Evolutionary conservation across 2,113 vertebrate species (phyloP).

Genomic region (Gila orcuttii): DNA sequence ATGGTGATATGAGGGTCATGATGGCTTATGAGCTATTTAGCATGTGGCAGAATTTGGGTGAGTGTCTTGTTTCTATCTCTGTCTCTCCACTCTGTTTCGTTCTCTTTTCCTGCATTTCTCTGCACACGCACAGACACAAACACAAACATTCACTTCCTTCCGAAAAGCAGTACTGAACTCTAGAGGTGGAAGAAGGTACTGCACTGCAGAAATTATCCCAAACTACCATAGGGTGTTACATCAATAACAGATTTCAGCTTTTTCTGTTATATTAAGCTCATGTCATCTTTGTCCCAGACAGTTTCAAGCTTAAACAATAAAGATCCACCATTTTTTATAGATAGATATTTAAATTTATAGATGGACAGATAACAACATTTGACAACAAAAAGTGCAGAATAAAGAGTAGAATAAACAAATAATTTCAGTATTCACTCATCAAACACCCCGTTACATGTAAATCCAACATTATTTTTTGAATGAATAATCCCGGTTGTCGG

Average conservation of each 20-base stretch:
- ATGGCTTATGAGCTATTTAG: conserved; percentile 90
- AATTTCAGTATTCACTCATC: too few relatives aligned
- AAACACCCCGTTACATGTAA: too few relatives aligned
- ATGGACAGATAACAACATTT: too few relatives aligned
- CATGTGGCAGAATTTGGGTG: conserved; percentile 86
- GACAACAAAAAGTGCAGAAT: too few relatives aligned
- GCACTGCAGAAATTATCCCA: neutral
- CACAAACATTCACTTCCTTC: neutral
- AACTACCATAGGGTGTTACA: neutral
- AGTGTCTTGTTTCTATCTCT: conserved; percentile 10
- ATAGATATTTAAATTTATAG: too few relatives aligned
- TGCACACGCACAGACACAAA: conserved; percentile 2
- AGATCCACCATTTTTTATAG: neutral
- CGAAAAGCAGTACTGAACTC: conserved; percentile 51
- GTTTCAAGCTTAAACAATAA: neutral
- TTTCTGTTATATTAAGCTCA: neutral
- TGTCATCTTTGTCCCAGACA: neutral
- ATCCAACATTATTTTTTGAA: neutral
- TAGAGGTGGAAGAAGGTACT: conserved; percentile 34
- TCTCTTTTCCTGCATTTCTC: conserved; percentile 14
- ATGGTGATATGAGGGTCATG: conserved; percentile 88
- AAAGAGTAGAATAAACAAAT: too few relatives aligned
- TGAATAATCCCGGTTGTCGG: neutral
- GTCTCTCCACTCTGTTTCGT: neutral
- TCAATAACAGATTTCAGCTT: neutral